Evolutionary conservation across 1,140 invertebrate species (phyloP).

Genomic region (Zaprionus taronus): DNA sequence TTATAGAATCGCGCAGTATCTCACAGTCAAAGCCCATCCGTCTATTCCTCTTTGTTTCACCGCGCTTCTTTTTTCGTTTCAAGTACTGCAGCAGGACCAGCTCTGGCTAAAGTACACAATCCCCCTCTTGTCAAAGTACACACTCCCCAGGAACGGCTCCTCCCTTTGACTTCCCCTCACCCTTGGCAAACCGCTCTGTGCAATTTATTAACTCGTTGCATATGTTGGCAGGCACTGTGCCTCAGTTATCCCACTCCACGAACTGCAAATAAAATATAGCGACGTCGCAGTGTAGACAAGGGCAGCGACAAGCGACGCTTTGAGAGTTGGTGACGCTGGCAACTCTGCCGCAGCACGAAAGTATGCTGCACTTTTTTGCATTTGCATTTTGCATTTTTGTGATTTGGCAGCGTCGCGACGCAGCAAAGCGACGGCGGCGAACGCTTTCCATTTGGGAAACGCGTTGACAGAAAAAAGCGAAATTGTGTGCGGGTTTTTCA

Average conservation of each 20-base stretch:
- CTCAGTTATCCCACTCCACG: constrained; percentile 32
- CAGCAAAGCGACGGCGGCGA: constrained; percentile 22
- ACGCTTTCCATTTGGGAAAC: constrained; percentile 60
- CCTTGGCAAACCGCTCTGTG: constrained; percentile 21
- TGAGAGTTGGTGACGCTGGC: constrained; percentile 63
- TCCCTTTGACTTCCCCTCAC: not conserved
- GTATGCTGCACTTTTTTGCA: constrained; percentile 74
- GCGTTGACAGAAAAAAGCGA: constrained; percentile 34
- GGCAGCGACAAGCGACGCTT: constrained; percentile 43
- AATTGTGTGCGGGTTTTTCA: constrained; percentile 21
- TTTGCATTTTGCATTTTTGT: constrained; percentile 68
- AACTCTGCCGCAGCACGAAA: constrained; percentile 59
- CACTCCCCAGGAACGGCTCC: not conserved
- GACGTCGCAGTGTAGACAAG: constrained; percentile 25
- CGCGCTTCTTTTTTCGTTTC: constrained; percentile 31
- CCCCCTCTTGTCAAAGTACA: constrained; percentile 12
- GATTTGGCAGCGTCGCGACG: constrained; percentile 54
- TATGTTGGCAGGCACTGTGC: constrained; percentile 67
- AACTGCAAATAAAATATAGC: constrained; percentile 70
- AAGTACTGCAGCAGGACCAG: constrained; percentile 40
- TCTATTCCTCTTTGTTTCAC: constrained; percentile 4
- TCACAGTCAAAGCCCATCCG: not conserved
- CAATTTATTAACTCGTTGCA: constrained; percentile 81
- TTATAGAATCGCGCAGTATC: not conserved
- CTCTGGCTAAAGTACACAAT: constrained; percentile 43